phyloP scores from a whole-genome alignment of 2,888 invertebrate genomes.

The Opisthograptis luteolata region DNA sequence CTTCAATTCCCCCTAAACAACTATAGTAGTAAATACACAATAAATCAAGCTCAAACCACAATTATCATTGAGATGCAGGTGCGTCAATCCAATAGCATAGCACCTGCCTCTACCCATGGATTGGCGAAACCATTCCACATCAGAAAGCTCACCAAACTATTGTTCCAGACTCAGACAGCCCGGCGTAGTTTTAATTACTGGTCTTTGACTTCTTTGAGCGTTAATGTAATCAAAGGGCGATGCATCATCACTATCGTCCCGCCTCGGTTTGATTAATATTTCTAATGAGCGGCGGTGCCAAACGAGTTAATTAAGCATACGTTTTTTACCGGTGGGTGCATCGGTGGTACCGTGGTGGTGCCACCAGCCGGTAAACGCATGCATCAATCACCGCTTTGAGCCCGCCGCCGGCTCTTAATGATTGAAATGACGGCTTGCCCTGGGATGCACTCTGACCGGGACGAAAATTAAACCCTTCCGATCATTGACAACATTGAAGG shows the following conservation, averaged over 20 bases:
- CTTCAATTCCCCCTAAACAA: too few species aligned
- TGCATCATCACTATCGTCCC: slow-evolving; percentile 82
- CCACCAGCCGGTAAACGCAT: slow-evolving; percentile 75
- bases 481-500: slow-evolving; percentile 20
- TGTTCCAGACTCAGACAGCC: slow-evolving; percentile 59
- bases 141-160: slow-evolving; percentile 37
- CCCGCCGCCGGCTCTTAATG: slow-evolving; percentile 79
- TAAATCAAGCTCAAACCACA: neutral
- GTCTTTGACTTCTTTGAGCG: slow-evolving; percentile 55
- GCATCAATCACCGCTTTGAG: slow-evolving; percentile 83
- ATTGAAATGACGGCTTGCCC: slow-evolving; percentile 70
- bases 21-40: neutral
- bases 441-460: slow-evolving; percentile 55
- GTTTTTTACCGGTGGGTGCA: slow-evolving; percentile 76
- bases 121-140: slow-evolving; percentile 50
- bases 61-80: slow-evolving; percentile 6
- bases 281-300: slow-evolving; percentile 83
- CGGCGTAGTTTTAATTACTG: slow-evolving; percentile 80
- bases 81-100: slow-evolving; percentile 5
- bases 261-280: slow-evolving; percentile 82
- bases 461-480: slow-evolving; percentile 30
- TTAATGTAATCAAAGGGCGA: slow-evolving; percentile 84
- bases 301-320: slow-evolving; percentile 83
- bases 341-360: slow-evolving; percentile 63
- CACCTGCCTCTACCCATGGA: slow-evolving; percentile 34